Evolutionary conservation across 2,113 vertebrate species (phyloP).

Genomic region (Speoplatyrhinus poulsoni): DNA sequence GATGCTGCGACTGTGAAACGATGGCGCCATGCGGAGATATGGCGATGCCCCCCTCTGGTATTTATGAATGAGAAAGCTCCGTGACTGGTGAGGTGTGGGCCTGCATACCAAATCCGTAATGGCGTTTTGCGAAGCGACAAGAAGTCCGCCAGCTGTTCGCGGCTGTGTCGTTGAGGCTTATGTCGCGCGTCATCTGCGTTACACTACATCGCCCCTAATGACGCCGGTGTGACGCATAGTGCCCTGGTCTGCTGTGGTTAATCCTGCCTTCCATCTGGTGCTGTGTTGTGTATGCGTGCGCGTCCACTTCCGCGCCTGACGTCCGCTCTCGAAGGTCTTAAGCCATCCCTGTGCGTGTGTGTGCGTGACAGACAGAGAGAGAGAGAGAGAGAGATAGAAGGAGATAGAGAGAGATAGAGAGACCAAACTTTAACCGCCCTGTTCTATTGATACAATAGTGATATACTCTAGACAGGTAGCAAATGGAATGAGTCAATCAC

Average conservation of each 20-base stretch:
- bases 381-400: background rate
- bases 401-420: background rate
- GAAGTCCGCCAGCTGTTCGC: slow-evolving; percentile 3
- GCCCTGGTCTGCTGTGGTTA: slow-evolving; percentile 43
- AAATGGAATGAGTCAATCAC: slow-evolving; percentile 17
- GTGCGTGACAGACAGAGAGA: background rate
- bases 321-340: slow-evolving; percentile 1
- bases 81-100: slow-evolving; percentile 42
- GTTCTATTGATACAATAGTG: slow-evolving; percentile 2
- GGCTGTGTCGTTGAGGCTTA: background rate
- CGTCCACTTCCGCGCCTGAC: slow-evolving; percentile 8
- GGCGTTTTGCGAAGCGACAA: slow-evolving; percentile 62
- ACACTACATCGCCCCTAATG: slow-evolving; percentile 26
- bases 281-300: background rate
- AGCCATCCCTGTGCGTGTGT: background rate
- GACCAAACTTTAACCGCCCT: too few relatives aligned
- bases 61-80: slow-evolving; percentile 75
- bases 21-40: slow-evolving; percentile 65
- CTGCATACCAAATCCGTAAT: slow-evolving; percentile 51
- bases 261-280: slow-evolving; percentile 20
- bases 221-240: slow-evolving; percentile 68
- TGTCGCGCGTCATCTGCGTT: slow-evolving; percentile 24
- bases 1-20: slow-evolving; percentile 44
- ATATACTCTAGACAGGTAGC: background rate
- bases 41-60: slow-evolving; percentile 66